These are phyloP conservation scores for Mormyrus proboscirostris DNA, from an alignment of 2,797 vertebrate species.

Conservation along the genomic window DNA sequence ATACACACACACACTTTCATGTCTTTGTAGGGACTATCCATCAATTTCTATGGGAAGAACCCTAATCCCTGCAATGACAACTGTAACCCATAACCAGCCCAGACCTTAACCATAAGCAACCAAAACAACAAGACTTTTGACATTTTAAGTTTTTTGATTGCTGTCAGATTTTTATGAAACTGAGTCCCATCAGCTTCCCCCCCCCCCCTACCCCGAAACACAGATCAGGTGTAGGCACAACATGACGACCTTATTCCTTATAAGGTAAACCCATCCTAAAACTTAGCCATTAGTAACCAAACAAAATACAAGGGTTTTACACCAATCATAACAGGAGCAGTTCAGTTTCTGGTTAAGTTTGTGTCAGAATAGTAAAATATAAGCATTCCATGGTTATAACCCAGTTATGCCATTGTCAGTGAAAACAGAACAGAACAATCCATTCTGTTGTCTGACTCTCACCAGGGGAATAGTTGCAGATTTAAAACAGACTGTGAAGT, in stretches of 20 bases:
- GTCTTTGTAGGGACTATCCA: not conserved
- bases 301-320: not conserved
- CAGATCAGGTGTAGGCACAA: not conserved
- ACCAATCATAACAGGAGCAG: not conserved
- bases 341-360: not conserved
- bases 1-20: not conserved
- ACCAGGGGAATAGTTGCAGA: not conserved
- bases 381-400: not conserved
- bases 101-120: not conserved
- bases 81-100: not conserved
- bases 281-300: not conserved
- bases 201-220: not conserved
- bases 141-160: not conserved
- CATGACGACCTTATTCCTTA: not conserved
- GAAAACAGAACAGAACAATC: not conserved
- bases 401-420: not conserved
- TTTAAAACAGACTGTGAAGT: not conserved
- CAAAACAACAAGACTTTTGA: not conserved
- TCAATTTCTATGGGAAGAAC: not conserved
- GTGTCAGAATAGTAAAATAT: not conserved
- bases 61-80: not conserved
- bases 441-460: too few species aligned
- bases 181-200: not conserved
- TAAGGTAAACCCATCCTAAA: not conserved
- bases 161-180: too few species aligned